These are phyloP conservation scores for Chelonia mydas DNA, from an alignment of 2,797 vertebrate species.

Conservation along the genomic window DNA sequence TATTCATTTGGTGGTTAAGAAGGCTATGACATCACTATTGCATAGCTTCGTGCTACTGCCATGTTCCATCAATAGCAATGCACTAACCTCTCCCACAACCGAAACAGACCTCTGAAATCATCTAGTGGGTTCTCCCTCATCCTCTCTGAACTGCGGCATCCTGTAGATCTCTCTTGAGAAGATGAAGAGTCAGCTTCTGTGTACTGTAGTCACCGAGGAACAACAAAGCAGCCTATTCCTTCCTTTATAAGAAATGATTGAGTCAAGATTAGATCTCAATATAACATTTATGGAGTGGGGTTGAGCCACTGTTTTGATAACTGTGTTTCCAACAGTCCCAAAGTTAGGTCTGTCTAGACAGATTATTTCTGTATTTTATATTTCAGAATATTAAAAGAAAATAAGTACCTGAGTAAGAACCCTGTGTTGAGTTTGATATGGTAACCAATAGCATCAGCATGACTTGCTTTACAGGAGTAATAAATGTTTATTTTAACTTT, in stretches of 20 bases:
- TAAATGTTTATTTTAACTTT: slow-evolving; percentile 58
- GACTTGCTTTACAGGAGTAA: not conserved
- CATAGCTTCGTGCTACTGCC: not conserved
- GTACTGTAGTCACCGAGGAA: not conserved
- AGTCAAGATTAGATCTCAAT: not conserved
- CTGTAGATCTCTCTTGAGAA: slow-evolving; percentile 3
- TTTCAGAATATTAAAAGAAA: not conserved
- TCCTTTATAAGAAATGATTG: slow-evolving; percentile 6
- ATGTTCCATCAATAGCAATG: not conserved
- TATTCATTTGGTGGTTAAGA: not conserved
- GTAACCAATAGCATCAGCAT: not conserved
- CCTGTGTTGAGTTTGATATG: slow-evolving; percentile 10
- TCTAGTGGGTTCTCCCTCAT: not conserved
- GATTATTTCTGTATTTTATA: not conserved
- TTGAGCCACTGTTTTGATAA: slow-evolving; percentile 9
- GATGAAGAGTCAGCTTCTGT: not conserved
- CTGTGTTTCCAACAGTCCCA: not conserved
- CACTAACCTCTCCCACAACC: not conserved
- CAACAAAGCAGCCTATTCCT: slow-evolving; percentile 30
- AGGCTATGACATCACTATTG: not conserved
- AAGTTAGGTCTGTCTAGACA: not conserved
- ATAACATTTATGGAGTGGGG: not conserved
- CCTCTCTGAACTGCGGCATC: not conserved
- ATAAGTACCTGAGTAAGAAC: not conserved
- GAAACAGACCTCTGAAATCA: not conserved